Evolutionary conservation across 1,140 invertebrate species (phyloP), one percentile per base, ranked within the genome.

Genomic region (Drosophila sp.): DNA sequence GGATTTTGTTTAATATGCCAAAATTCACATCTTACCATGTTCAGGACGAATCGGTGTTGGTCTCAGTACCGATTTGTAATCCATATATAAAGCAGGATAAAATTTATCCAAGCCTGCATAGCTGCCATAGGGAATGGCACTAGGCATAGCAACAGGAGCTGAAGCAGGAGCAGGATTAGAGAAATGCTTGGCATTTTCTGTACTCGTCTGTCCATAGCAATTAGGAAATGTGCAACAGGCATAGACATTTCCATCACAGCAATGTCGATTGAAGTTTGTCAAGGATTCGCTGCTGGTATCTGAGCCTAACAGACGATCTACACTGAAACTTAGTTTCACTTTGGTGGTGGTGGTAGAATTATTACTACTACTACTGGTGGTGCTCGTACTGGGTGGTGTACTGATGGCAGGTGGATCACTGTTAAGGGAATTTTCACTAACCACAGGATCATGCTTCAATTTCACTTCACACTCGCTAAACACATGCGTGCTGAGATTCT

Each of bases 271-370:
- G 17, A 30, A 35, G 23, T 30, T 41, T 4, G 17, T 30, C 25
- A 56, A 40, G 3, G 70, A 60, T 35, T 77, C 67, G 25, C 27
- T 54, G 50, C 27, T 54, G 50, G 80, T 70, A 29, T 86, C 83
- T 23, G 72, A 67, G 68, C 84, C 76, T 30, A 91, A 56, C 11
- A 91, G 66, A 35, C 90, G 80, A 73, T 91, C 90, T 17, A 91
- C 90, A 80, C 90, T 91, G 70, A 91, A 91, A 74, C 90, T 91
- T 8, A 91, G 77, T 76, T 84, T 86, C 61, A 91, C 81, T 90
- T 91, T 87, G 56, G 90, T 91, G 47, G 63, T 57, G 71, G 65
- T 73, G 7, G 64, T 41, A 38, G 35, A 2, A 2, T 2, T 38
- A 38, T 38, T 38, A 11, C 10, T 38, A 55, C 29, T 47, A 32